These are phyloP conservation scores for Catocala sponsa DNA, from an alignment of 2,888 invertebrate species.

Conservation along the genomic window DNA sequence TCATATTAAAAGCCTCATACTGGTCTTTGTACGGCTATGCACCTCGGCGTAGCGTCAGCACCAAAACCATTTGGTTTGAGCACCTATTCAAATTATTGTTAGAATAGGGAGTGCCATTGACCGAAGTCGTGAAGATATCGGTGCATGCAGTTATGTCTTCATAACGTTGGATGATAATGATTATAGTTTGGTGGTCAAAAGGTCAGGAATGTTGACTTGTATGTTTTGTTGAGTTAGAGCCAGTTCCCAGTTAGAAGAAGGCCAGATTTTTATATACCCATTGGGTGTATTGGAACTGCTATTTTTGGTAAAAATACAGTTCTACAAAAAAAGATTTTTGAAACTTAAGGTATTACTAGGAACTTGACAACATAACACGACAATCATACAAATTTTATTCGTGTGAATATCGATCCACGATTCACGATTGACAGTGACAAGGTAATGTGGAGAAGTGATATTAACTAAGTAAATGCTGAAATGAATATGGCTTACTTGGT, in stretches of 20 bases:
- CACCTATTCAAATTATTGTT: slow-evolving; percentile 10
- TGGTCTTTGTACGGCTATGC: slow-evolving; percentile 18
- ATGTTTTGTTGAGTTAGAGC: background rate
- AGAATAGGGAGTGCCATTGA: background rate
- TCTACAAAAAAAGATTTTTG: too few relatives aligned
- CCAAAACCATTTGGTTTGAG: slow-evolving; percentile 9
- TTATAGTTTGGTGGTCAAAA: background rate
- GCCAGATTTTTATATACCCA: too few relatives aligned
- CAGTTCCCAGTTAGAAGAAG: background rate
- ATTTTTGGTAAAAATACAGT: too few relatives aligned
- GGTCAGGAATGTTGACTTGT: background rate
- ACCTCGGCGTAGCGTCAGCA: slow-evolving; percentile 12
- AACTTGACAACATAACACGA: too few relatives aligned
- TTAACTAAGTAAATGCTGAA: too few relatives aligned
- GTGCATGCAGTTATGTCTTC: background rate
- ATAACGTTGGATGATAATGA: background rate
- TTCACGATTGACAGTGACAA: too few relatives aligned
- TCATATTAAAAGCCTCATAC: slow-evolving; percentile 31
- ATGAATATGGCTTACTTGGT: too few relatives aligned
- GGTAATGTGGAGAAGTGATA: too few relatives aligned
- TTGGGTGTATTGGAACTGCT: too few relatives aligned
- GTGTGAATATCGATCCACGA: too few relatives aligned
- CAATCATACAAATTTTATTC: too few relatives aligned
- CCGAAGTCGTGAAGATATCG: background rate
- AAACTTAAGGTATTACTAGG: too few relatives aligned